A percentile compares a stretch with the other conserved stretches of the same genome.
These are phyloP conservation scores for Morelia viridis DNA, from an alignment of 2,797 vertebrate genomes.

Conservation along the genomic window DNA sequence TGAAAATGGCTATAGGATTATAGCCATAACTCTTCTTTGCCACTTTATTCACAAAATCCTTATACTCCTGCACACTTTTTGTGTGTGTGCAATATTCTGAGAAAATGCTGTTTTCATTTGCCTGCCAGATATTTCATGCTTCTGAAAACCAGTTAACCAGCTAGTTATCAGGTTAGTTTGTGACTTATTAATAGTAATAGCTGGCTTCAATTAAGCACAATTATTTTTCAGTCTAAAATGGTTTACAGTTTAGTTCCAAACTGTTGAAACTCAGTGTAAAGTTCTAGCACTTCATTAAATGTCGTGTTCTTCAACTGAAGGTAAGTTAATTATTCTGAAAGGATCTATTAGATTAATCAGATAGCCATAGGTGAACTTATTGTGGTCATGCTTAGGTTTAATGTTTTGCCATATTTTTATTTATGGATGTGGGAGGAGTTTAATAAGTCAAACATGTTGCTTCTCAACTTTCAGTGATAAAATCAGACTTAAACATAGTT, in stretches of 20 bases:
- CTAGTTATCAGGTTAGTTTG: not conserved
- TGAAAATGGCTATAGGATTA: not conserved
- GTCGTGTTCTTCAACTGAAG: not conserved
- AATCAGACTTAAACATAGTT: not conserved
- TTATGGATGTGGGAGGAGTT: not conserved
- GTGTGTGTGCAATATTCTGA: not conserved
- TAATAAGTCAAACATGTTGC: not conserved
- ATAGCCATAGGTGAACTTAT: not conserved
- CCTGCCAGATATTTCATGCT: not conserved
- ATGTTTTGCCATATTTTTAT: not conserved
- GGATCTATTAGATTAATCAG: not conserved
- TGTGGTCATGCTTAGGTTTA: not conserved
- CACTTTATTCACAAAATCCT: not conserved
- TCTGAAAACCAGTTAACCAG: not conserved
- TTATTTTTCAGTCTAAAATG: conserved; percentile 26
- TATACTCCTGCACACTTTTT: not conserved
- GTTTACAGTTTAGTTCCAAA: conserved; percentile 2
- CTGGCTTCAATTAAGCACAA: conserved; percentile 13
- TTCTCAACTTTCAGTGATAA: not conserved
- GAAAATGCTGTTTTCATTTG: not conserved
- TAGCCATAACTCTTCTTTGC: not conserved
- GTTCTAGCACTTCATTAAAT: conserved; percentile 19
- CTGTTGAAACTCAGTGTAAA: not conserved
- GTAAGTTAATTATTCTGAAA: conserved; percentile 24
- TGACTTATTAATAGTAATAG: conserved; percentile 36